Evolutionary conservation across 2,888 invertebrate genomes (phyloP), one percentile per base, ranked within the genome.

Genomic region (Lordiphosa andalusiaca): DNA sequence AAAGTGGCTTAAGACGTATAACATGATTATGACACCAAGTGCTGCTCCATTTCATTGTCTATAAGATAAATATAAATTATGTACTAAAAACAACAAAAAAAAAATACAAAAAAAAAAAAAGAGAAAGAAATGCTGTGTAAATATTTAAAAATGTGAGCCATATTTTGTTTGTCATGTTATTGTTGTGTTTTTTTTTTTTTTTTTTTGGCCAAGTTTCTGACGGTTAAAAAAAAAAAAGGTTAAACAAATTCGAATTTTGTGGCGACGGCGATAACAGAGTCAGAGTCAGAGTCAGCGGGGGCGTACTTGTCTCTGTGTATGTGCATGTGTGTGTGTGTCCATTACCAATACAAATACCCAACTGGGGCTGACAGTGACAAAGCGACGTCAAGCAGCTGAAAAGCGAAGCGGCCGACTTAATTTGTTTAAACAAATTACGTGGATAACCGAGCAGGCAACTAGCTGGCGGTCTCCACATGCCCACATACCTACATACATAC

Each of bases 121-220:
- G 37, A 59, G 58, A 66, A 53, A 73, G 74, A 87, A 87, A 87
- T 86, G 84, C 86, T 86, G 86, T 82, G 87, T 87, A 88, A 88
- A 88, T 88, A 88, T 88, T 88, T 85, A 82, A 77, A 78, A 68
- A 74, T 74, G 69, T 78, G 78, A 85, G 75, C 81, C 77, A 87
- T 70, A 86, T 72, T 76, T 58, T 62, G 61, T 55, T 55, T 35
- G 57, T 49, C 65, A 37, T 55, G 41, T 38, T 58, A 41, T 57
- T 64, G 49, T 51, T 35, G 36, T 38, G 12, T 21, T 19, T 36
- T 38, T 4, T 42, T 58, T 40, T 25, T 52, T 25, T 52, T 36
- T 51, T 55, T 72, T 71, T 71, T 71, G 75, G 75, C 78, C 80
- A 76, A 69, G 59, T 61, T 66, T 64, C 51, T 58, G 70, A 53